A percentile compares a stretch with the other conserved stretches of the same genome.
phyloP scores from a whole-genome alignment of 2,113 vertebrate genomes.

The Oncorhynchus masou region DNA sequence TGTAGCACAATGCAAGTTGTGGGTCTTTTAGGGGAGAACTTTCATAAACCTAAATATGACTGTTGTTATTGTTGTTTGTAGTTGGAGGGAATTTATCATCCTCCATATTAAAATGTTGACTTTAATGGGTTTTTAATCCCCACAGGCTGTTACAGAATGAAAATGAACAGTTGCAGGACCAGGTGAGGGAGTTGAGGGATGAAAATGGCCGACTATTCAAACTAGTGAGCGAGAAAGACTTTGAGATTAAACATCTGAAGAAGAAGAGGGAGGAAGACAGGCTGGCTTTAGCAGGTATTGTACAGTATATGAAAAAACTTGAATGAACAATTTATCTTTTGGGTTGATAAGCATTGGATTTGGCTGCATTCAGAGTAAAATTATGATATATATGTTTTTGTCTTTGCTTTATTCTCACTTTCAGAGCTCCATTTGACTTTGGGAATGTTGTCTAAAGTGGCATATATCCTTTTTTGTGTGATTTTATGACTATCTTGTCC shows the following conservation, averaged over 20 bases:
- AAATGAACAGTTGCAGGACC: slow-evolving; percentile 70
- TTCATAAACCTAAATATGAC: no score
- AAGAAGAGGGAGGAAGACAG: slow-evolving; percentile 83
- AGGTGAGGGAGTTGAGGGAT: slow-evolving; percentile 80
- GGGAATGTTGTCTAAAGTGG: neutral
- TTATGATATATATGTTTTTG: neutral
- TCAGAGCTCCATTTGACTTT: neutral
- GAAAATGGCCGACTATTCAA: slow-evolving; percentile 88
- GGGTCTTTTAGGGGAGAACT: no score
- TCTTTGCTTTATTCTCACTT: neutral
- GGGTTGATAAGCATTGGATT: no score
- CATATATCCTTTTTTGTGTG: neutral
- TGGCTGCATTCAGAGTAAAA: no score
- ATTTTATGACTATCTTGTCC: slow-evolving; percentile 2
- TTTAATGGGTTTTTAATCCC: neutral
- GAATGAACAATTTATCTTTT: neutral
- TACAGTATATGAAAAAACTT: neutral
- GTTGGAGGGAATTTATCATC: neutral
- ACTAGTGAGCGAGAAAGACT: slow-evolving; percentile 85
- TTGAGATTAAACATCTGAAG: slow-evolving; percentile 86
- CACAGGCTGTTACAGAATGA: slow-evolving; percentile 60
- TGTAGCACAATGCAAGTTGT: no score
- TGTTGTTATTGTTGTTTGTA: neutral
- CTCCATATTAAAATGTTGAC: no score
- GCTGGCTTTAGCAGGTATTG: slow-evolving; percentile 79